Percentiles rank a stretch among this genome's conserved stretches.
phyloP scores from a whole-genome alignment of 1,140 invertebrate species.

The Drosophila lacertosa region DNA sequence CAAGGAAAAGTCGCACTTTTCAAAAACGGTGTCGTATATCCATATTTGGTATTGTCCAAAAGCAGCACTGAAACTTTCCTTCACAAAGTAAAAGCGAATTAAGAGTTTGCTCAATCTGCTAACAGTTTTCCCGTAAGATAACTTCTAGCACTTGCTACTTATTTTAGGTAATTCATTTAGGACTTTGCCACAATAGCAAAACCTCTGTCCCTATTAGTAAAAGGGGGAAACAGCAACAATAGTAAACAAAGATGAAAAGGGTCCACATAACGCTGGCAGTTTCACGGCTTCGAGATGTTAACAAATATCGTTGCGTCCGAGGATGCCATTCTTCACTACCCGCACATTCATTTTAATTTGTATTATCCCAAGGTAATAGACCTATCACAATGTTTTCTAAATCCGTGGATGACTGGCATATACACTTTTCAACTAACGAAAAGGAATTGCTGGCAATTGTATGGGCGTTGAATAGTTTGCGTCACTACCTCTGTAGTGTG shows the following conservation, averaged over 20 bases:
- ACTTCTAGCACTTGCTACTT: background rate
- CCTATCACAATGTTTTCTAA: no score
- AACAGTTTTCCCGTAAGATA: background rate
- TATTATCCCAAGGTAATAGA: no score
- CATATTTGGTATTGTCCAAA: no score
- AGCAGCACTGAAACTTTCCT: background rate
- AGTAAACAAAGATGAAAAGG: background rate
- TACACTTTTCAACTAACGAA: no score
- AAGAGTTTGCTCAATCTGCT: background rate
- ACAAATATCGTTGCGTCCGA: background rate
- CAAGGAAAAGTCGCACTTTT: no score
- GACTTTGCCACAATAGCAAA: background rate
- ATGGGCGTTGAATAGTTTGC: no score
- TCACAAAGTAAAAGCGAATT: background rate
- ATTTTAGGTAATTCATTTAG: background rate
- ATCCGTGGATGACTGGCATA: no score
- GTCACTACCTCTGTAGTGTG: no score
- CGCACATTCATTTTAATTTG: background rate
- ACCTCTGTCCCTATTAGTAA: background rate
- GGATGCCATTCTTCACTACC: background rate
- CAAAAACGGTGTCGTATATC: no score
- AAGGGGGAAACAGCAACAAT: background rate
- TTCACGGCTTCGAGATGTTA: background rate
- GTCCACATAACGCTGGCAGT: background rate
- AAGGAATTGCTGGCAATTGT: no score